These are phyloP conservation scores for Poeciliopsis turneri DNA, from an alignment of 2,797 vertebrate genomes.

Conservation along the genomic window DNA sequence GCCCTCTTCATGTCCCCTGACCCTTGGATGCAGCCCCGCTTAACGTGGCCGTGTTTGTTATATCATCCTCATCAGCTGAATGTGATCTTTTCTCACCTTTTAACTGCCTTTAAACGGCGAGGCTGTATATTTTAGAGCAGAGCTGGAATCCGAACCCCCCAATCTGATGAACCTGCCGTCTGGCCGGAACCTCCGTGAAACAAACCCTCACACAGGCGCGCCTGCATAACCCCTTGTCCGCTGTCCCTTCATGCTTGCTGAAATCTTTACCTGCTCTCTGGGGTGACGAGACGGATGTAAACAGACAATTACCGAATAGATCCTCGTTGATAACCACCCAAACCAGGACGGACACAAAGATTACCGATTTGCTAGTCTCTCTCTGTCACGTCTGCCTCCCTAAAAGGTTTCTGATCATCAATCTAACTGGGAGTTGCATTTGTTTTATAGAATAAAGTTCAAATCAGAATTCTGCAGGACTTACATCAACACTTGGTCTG, in stretches of 20 bases:
- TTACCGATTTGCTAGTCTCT: constrained; percentile 75
- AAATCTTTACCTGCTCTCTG: constrained; percentile 66
- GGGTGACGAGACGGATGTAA: constrained; percentile 78
- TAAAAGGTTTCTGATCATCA: constrained; percentile 73
- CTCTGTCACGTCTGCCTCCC: constrained; percentile 22
- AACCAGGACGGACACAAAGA: constrained; percentile 62
- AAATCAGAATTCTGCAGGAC: constrained; percentile 22
- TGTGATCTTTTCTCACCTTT: constrained; percentile 31
- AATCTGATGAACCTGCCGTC: constrained; percentile 64
- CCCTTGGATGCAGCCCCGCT: background rate
- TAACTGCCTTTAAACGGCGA: constrained; percentile 40
- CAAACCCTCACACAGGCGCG: constrained; percentile 25
- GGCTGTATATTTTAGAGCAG: constrained; percentile 12
- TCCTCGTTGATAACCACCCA: constrained; percentile 67
- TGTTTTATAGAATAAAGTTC: constrained; percentile 58
- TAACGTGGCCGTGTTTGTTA: constrained; percentile 3
- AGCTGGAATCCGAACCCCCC: constrained; percentile 49
- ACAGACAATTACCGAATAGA: constrained; percentile 78
- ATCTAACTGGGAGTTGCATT: constrained; percentile 52
- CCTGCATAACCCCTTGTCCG: constrained; percentile 6
- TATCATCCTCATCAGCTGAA: constrained; percentile 14
- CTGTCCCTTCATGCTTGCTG: constrained; percentile 42
- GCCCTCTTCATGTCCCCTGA: background rate
- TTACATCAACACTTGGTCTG: constrained; percentile 16
- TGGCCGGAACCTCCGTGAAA: constrained; percentile 46